phyloP scores from a whole-genome alignment of 2,797 vertebrate species.

The Champsocephalus gunnari region DNA sequence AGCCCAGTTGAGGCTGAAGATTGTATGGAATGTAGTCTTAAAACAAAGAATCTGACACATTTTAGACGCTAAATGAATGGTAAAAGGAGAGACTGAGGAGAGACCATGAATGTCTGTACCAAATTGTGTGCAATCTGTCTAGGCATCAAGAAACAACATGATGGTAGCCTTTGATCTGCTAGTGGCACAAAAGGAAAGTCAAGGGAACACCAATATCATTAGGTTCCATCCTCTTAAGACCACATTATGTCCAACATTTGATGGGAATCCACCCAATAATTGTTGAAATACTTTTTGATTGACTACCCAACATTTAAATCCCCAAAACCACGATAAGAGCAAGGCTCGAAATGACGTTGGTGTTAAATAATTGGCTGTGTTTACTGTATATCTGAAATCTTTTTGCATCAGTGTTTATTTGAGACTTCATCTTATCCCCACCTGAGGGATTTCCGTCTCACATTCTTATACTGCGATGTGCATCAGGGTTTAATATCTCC shows the following conservation, averaged over 20 bases:
- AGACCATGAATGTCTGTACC: not conserved
- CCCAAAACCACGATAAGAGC: not conserved
- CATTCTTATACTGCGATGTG: constrained; percentile 16
- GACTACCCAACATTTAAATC: not conserved
- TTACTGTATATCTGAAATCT: constrained; percentile 6
- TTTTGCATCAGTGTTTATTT: constrained; percentile 8
- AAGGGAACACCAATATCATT: not conserved
- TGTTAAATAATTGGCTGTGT: not conserved
- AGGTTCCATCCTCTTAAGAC: not conserved
- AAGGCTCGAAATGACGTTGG: not conserved
- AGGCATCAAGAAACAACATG: not conserved
- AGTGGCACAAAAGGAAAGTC: not conserved
- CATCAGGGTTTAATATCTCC: constrained; percentile 28
- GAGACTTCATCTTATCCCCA: not conserved
- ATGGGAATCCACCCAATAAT: not conserved
- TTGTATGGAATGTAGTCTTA: not conserved
- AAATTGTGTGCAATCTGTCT: not conserved
- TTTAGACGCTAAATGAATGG: not conserved
- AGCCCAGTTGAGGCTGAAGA: not conserved
- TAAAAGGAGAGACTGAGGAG: too few species aligned
- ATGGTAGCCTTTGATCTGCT: not conserved
- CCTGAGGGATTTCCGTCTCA: constrained; percentile 18
- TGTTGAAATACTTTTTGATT: not conserved
- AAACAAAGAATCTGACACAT: not conserved
- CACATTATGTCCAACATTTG: not conserved